phyloP scores from a whole-genome alignment of 2,113 vertebrate species.

The Myodes glareolus region DNA sequence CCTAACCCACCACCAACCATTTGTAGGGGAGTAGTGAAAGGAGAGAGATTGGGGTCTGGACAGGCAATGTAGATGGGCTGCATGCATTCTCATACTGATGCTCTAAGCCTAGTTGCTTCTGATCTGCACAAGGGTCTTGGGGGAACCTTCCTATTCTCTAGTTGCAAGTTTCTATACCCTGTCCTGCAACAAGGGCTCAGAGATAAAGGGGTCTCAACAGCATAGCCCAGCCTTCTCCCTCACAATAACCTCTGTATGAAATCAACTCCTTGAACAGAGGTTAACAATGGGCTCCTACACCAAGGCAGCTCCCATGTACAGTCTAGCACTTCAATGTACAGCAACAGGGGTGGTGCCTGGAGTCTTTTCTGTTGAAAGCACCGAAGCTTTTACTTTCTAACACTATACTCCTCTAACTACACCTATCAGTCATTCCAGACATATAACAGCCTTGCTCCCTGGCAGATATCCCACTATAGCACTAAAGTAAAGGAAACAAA shows the following conservation, averaged over 20 bases:
- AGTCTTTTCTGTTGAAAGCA: not conserved
- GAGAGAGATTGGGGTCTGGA: not conserved
- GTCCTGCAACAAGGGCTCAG: not conserved
- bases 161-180: too few relatives aligned
- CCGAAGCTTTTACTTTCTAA: not conserved
- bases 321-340: not conserved
- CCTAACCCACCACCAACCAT: not conserved
- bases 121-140: too few relatives aligned
- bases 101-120: not conserved
- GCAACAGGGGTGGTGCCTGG: not conserved
- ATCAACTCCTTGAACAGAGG: too few relatives aligned
- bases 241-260: too few relatives aligned
- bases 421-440: not conserved
- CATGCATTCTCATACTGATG: too few relatives aligned
- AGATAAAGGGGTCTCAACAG: not conserved
- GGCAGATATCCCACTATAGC: not conserved
- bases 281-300: too few relatives aligned
- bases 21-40: not conserved
- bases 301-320: not conserved
- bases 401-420: too few relatives aligned
- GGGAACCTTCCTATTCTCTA: not conserved
- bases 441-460: not conserved
- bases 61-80: not conserved
- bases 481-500: too few relatives aligned
- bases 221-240: not conserved